A percentile compares a stretch with the other conserved stretches of the same genome.
Conservation (phyloP, 2,888 invertebrate genomes). For the Dioctria rufipes region DNA sequence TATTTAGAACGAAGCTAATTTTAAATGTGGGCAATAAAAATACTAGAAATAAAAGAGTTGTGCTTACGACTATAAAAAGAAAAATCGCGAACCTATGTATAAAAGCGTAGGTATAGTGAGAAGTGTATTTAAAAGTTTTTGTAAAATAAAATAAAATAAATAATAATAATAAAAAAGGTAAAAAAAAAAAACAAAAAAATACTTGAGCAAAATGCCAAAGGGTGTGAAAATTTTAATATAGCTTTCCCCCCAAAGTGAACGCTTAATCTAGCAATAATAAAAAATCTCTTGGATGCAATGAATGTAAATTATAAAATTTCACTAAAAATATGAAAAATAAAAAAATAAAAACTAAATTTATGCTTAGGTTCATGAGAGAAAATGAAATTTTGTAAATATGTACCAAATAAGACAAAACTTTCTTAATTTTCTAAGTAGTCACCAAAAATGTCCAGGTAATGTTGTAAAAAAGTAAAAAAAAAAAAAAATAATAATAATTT, state of each 20-base stretch:
- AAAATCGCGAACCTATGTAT: conserved; percentile 32
- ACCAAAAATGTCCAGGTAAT: conserved; percentile 38
- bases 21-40: conserved; percentile 43
- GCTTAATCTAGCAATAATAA: conserved; percentile 46
- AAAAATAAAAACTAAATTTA: conserved; percentile 10
- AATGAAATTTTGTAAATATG: conserved; percentile 32
- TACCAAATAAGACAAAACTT: not conserved
- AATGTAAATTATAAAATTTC: conserved; percentile 34
- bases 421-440: conserved; percentile 39
- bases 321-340: conserved; percentile 6
- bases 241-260: conserved; percentile 18
- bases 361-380: conserved; percentile 9
- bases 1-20: conserved; percentile 34
- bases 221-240: conserved; percentile 8
- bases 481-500: not conserved
- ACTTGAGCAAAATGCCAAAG: conserved; percentile 41
- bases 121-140: conserved; percentile 11
- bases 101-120: not conserved
- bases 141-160: conserved; percentile 15
- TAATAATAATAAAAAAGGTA: not conserved
- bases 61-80: conserved; percentile 19
- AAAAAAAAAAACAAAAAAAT: conserved; percentile 5
- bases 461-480: conserved; percentile 17
- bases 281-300: conserved; percentile 35
- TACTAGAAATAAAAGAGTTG: conserved; percentile 25